These are phyloP conservation scores for Hippocampus barbouri DNA, from an alignment of 2,113 vertebrate genomes.

Conservation along the genomic window DNA sequence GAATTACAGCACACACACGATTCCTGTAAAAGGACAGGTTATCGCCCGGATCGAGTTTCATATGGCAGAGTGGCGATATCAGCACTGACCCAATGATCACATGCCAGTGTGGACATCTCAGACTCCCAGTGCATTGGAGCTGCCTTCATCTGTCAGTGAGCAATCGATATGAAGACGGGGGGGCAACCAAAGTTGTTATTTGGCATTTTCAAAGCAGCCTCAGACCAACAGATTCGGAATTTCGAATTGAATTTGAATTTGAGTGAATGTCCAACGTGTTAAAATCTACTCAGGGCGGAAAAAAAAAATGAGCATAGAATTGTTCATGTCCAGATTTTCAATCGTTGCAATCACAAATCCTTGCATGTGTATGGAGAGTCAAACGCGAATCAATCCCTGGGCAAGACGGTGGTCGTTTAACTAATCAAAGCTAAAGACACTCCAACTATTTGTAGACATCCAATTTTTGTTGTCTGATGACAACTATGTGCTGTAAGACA, in stretches of 20 bases:
- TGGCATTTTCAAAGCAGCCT: background rate
- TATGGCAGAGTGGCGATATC: slow-evolving; percentile 38
- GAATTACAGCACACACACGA: background rate
- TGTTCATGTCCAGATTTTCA: too few relatives aligned
- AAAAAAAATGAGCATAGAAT: too few relatives aligned
- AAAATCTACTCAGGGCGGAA: too few relatives aligned
- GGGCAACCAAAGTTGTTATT: background rate
- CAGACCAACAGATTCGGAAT: background rate
- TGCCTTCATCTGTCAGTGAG: slow-evolving; percentile 20
- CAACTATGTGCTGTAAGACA: too few relatives aligned
- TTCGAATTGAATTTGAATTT: too few relatives aligned
- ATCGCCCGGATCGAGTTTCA: slow-evolving; percentile 52
- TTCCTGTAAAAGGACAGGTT: slow-evolving; percentile 21
- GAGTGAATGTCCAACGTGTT: too few relatives aligned
- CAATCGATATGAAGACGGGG: slow-evolving; percentile 19
- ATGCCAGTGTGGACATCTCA: slow-evolving; percentile 27
- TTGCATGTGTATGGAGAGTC: background rate
- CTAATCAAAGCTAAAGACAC: background rate
- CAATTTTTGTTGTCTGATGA: too few relatives aligned
- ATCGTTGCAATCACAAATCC: background rate
- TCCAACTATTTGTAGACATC: background rate
- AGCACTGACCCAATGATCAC: slow-evolving; percentile 36
- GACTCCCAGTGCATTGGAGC: slow-evolving; percentile 27
- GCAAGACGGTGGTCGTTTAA: background rate
- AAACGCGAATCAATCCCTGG: background rate